Evolutionary conservation across 2,797 vertebrate species (phyloP), one percentile per base, ranked within the genome.

Genomic region (Sebastes matsubarae): DNA sequence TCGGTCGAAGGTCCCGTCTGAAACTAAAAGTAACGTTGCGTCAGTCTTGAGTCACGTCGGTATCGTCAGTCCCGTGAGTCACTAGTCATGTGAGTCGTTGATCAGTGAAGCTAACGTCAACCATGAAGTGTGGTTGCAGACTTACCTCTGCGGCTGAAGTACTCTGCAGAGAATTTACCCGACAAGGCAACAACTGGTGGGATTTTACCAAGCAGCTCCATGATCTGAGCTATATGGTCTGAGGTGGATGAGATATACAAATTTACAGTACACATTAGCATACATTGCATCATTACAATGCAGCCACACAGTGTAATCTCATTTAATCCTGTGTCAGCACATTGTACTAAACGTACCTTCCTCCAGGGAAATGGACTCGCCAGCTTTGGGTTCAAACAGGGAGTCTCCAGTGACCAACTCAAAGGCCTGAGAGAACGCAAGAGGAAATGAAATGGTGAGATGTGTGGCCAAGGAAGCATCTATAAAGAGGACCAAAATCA

Each of bases 191-290:
- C 89, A 73, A 91, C 88, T 46, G 92, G 86, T 64, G 97, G 97
- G 68, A 98, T 97, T 90, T 93, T 96, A 67, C 97, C 97, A 25
- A 98, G 92, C 75, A 97, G 95, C 78, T 97, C 96, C 29, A 95
- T 95, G 74, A 98, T 97, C 77, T 95, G 91, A 79, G 95, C 96
- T 60, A 98, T 94, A 0, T 98, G 97, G 88, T 97, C 97, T 98
- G 85, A 78, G 36, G 76, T 52, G 24, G 75, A 82, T 13, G 55
- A 34, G 54, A 60, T 34, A 73, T 42, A 64, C 7, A 74, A 8
- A 65, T 18, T 4, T 1, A 67, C 18, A 24, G 36, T 9, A 61
- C 52, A 54, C n/a, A 63, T 80, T 55, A 67, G 24, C 57, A 74
- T 58, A 27, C 13, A 69, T 3, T 27, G 32, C 24, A 71, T 70